Percentiles rank a stretch among this genome's conserved stretches.
These are phyloP conservation scores for Artibeus lituratus DNA, from an alignment of 2,797 vertebrate species.

Conservation along the genomic window DNA sequence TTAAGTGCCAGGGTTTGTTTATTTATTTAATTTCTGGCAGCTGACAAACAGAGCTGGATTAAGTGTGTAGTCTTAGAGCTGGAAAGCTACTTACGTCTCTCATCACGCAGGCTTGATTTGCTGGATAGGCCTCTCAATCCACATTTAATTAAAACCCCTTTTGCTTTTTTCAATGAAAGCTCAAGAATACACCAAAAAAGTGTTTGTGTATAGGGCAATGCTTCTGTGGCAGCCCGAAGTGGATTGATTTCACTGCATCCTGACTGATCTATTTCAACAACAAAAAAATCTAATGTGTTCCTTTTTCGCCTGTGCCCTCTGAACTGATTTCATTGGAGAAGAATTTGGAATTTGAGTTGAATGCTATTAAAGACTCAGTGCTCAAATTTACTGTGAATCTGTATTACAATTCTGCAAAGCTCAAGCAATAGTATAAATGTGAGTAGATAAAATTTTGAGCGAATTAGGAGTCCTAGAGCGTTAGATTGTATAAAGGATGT, in stretches of 20 bases:
- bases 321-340: conserved; percentile 38
- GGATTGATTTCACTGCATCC: conserved; percentile 54
- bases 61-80: conserved; percentile 46
- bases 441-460: background rate
- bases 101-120: conserved; percentile 30
- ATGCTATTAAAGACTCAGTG: background rate
- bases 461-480: background rate
- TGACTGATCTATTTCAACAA: conserved; percentile 18
- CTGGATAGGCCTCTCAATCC: conserved; percentile 51
- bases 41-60: conserved; percentile 60
- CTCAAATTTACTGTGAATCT: background rate
- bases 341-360: background rate
- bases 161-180: conserved; percentile 67
- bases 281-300: background rate
- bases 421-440: conserved; percentile 33
- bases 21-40: conserved; percentile 39
- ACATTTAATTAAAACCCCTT: conserved; percentile 77
- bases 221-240: conserved; percentile 36
- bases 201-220: conserved; percentile 41
- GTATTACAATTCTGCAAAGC: background rate
- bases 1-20: conserved; percentile 35
- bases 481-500: background rate
- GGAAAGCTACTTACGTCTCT: conserved; percentile 64
- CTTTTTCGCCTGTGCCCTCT: background rate
- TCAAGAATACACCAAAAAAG: background rate